A percentile compares a stretch with the other conserved stretches of the same genome.
Evolutionary conservation across 2,888 invertebrate species (phyloP).

Genomic region (Drosophila eohydei): DNA sequence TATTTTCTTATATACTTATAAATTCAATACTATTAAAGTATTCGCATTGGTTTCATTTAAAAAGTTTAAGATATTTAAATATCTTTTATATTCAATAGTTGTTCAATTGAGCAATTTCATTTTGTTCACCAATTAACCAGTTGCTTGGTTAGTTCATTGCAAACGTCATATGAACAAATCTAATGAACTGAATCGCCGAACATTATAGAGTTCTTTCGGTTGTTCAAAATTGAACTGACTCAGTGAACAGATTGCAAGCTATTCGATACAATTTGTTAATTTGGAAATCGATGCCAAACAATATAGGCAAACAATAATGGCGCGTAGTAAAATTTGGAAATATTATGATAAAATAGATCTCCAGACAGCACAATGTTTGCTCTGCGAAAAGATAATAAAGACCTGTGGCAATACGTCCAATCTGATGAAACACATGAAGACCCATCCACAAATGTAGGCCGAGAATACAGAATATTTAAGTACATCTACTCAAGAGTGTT

Average conservation of each 20-base stretch:
- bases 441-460: slow-evolving; percentile 61
- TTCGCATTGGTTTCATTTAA: not conserved
- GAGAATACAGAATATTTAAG: not conserved
- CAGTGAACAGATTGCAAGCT: slow-evolving; percentile 6
- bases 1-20: not conserved
- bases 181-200: slow-evolving; percentile 5
- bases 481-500: not conserved
- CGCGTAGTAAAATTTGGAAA: slow-evolving; percentile 68
- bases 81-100: not conserved
- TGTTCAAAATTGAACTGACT: slow-evolving; percentile 5
- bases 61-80: not conserved
- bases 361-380: slow-evolving; percentile 56
- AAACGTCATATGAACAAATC: not conserved
- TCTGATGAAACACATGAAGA: slow-evolving; percentile 63
- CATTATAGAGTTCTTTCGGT: no score
- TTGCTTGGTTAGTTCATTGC: not conserved
- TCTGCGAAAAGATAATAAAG: slow-evolving; percentile 63
- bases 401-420: slow-evolving; percentile 65
- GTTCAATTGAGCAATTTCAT: not conserved
- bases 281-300: slow-evolving; percentile 46
- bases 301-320: slow-evolving; percentile 51
- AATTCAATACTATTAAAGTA: not conserved
- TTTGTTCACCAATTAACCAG: no score
- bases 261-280: slow-evolving; percentile 33
- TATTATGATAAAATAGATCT: slow-evolving; percentile 57